These are phyloP conservation scores for Caranx melampygus DNA, from an alignment of 2,113 vertebrate species.

Conservation along the genomic window DNA sequence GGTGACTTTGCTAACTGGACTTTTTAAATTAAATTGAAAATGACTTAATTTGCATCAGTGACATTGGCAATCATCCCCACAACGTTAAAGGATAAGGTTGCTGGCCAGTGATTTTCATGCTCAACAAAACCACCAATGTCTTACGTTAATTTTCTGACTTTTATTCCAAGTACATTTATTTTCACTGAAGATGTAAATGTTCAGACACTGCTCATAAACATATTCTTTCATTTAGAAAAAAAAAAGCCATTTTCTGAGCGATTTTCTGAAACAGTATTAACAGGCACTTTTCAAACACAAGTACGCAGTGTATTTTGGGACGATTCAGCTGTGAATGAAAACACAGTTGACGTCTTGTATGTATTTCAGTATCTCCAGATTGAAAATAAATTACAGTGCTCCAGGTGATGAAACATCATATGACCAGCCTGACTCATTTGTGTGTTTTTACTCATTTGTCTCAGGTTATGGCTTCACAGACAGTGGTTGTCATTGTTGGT, in stretches of 20 bases:
- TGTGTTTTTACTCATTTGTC: neutral
- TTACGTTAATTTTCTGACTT: neutral
- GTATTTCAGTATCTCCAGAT: constrained; percentile 4
- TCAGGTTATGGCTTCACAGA: neutral
- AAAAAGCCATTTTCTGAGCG: neutral
- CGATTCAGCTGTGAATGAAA: constrained; percentile 7
- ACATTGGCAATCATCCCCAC: neutral
- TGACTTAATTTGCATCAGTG: neutral
- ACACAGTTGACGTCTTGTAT: constrained; percentile 1
- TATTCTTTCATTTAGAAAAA: neutral
- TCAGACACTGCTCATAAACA: constrained; percentile 11
- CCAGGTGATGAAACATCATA: neutral
- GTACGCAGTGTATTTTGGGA: constrained; percentile 16
- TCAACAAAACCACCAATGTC: neutral
- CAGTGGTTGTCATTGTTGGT: neutral
- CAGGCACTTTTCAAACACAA: neutral
- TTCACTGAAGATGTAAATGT: neutral
- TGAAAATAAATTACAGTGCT: constrained; percentile 11
- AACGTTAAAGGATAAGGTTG: neutral
- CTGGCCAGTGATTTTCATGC: neutral
- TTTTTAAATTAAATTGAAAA: constrained; percentile 23
- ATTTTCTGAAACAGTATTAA: neutral
- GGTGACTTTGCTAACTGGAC: constrained; percentile 14
- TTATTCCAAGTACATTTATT: neutral
- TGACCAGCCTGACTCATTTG: neutral